These are phyloP conservation scores for Hymenopus coronatus DNA, from an alignment of 2,888 invertebrate genomes.

Conservation along the genomic window DNA sequence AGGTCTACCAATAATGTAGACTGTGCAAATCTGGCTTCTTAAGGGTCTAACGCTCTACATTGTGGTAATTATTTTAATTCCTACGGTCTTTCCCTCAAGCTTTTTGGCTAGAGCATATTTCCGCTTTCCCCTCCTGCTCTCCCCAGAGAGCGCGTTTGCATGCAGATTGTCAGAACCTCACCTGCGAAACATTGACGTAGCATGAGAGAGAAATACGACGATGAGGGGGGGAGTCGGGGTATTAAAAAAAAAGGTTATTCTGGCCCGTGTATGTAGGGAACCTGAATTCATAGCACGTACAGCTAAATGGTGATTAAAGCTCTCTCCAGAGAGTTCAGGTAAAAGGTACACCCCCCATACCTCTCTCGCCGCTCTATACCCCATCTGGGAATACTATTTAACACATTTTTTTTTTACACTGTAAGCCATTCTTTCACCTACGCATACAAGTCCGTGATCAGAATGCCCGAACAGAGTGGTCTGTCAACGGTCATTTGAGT, in stretches of 20 bases:
- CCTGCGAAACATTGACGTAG: background rate
- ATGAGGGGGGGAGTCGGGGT: background rate
- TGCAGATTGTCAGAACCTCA: slow-evolving; percentile 1
- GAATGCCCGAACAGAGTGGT: background rate
- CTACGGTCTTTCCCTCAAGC: background rate
- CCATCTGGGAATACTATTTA: background rate
- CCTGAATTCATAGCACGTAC: slow-evolving; percentile 7
- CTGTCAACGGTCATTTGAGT: background rate
- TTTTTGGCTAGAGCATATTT: background rate
- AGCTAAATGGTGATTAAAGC: slow-evolving; percentile 17
- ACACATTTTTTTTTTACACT: background rate
- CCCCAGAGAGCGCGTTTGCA: background rate
- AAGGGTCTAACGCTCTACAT: background rate
- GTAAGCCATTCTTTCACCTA: background rate
- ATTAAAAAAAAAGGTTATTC: background rate
- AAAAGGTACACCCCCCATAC: background rate
- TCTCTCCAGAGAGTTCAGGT: background rate
- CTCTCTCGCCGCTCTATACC: background rate
- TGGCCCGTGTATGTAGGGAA: background rate
- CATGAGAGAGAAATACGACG: background rate
- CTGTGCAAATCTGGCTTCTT: background rate
- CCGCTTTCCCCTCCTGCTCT: background rate
- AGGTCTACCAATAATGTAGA: background rate
- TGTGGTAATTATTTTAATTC: background rate
- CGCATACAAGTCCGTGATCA: background rate